Evolutionary conservation across 2,888 invertebrate species (phyloP).

Genomic region (Mesoligia furuncula): DNA sequence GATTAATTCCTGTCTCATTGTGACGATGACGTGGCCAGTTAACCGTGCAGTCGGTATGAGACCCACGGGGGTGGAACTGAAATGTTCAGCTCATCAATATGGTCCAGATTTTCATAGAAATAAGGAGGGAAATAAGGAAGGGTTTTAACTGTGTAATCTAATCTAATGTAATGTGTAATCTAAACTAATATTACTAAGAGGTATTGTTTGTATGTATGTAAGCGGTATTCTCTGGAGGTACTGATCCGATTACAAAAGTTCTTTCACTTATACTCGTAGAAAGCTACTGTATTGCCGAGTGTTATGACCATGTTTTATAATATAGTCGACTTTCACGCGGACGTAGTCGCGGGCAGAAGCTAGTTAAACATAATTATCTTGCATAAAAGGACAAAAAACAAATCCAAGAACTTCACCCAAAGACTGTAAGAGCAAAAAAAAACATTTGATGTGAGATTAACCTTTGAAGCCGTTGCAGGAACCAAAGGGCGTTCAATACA

Average conservation of each 20-base stretch:
- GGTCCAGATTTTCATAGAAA: background rate
- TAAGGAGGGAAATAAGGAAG: too few relatives aligned
- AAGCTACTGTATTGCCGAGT: background rate
- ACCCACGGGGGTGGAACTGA: too few relatives aligned
- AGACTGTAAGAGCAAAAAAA: background rate
- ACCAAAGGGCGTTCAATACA: background rate
- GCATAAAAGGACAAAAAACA: background rate
- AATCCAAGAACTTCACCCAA: background rate
- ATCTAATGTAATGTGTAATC: too few relatives aligned
- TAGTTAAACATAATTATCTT: background rate
- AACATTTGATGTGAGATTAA: background rate
- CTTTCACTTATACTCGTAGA: background rate
- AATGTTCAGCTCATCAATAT: background rate
- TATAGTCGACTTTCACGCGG: background rate
- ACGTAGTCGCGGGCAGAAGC: background rate
- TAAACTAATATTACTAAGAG: background rate
- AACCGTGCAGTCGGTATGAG: background rate
- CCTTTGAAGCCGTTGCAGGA: background rate
- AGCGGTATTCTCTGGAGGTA: background rate
- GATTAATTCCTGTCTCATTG: conserved; percentile 23
- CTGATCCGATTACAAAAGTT: background rate
- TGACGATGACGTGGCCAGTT: conserved; percentile 1
- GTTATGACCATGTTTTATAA: background rate
- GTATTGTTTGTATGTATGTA: background rate
- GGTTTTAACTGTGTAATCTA: background rate